Percentiles rank a stretch among this genome's conserved stretches.
phyloP scores from a whole-genome alignment of 2,113 vertebrate genomes.

The Cariama cristata region DNA sequence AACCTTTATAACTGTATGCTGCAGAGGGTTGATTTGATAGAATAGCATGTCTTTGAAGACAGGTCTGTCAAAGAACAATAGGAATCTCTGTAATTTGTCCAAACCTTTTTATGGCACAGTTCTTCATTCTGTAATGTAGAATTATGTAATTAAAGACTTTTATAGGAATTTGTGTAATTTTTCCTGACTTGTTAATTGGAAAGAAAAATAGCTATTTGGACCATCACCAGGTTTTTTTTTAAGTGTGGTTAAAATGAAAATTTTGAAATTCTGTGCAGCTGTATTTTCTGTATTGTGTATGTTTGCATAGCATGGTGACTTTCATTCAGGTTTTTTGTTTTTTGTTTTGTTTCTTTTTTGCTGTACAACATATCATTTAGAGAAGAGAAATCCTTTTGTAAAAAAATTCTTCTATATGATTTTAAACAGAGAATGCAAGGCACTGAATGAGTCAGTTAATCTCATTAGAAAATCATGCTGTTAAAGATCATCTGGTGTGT shows the following conservation, averaged over 20 bases:
- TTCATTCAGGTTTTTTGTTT: neutral
- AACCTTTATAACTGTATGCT: neutral
- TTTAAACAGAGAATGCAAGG: neutral
- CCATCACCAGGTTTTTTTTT: neutral
- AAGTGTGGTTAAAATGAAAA: neutral
- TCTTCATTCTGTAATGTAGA: neutral
- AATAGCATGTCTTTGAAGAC: neutral
- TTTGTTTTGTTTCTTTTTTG: neutral
- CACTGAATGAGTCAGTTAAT: neutral
- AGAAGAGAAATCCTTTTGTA: neutral
- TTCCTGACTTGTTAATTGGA: neutral
- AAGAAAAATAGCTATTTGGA: neutral
- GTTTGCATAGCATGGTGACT: neutral
- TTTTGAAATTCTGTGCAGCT: neutral
- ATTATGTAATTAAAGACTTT: neutral
- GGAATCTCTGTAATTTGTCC: neutral
- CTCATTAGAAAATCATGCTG: slow-evolving; percentile 41
- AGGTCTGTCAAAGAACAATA: neutral
- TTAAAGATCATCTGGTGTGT: slow-evolving; percentile 3
- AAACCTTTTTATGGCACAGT: neutral
- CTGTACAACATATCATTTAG: neutral
- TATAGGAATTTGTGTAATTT: neutral
- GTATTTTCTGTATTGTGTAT: neutral
- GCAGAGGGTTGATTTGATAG: neutral
- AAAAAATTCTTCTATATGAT: neutral